phyloP scores from a whole-genome alignment of 2,797 vertebrate species.

The Arnoldichthys spilopterus region DNA sequence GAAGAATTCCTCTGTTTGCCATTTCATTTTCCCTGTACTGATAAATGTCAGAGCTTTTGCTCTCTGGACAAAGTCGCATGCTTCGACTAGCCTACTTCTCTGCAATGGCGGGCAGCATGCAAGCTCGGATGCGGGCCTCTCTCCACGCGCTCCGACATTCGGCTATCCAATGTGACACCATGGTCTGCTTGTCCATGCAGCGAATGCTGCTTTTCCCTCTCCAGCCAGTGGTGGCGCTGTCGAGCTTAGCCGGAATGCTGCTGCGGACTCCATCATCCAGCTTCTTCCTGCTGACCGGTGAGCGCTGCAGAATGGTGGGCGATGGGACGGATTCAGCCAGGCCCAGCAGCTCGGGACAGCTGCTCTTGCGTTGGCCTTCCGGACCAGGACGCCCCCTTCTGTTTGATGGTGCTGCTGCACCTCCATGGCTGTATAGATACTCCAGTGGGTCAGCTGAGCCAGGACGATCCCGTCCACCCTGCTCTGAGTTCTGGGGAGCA shows the following conservation, averaged over 20 bases:
- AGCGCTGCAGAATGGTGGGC: background rate
- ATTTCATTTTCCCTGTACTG: slow-evolving; percentile 30
- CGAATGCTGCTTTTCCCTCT: slow-evolving; percentile 43
- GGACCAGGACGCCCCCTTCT: slow-evolving; percentile 56
- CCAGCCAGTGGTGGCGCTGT: slow-evolving; percentile 39
- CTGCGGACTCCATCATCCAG: slow-evolving; percentile 31
- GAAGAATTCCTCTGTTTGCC: slow-evolving; percentile 31
- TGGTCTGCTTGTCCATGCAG: slow-evolving; percentile 69
- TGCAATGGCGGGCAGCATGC: slow-evolving; percentile 85
- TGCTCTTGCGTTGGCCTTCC: slow-evolving; percentile 69
- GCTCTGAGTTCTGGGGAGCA: slow-evolving; percentile 38
- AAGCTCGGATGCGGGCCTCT: slow-evolving; percentile 80
- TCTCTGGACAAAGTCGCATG: background rate
- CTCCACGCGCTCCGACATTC: slow-evolving; percentile 84
- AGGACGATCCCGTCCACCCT: background rate
- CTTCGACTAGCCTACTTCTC: slow-evolving; percentile 73
- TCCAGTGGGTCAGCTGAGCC: slow-evolving; percentile 79
- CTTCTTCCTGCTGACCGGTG: slow-evolving; percentile 55
- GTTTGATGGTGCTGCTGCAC: slow-evolving; percentile 33
- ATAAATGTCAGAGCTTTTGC: slow-evolving; percentile 8
- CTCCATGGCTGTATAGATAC: slow-evolving; percentile 78
- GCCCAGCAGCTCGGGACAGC: slow-evolving; percentile 68
- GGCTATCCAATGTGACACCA: slow-evolving; percentile 85
- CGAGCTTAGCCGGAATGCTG: slow-evolving; percentile 41
- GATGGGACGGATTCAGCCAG: slow-evolving; percentile 35